These are phyloP conservation scores for Eolophus roseicapilla DNA, from an alignment of 2,113 vertebrate species.

Conservation along the genomic window DNA sequence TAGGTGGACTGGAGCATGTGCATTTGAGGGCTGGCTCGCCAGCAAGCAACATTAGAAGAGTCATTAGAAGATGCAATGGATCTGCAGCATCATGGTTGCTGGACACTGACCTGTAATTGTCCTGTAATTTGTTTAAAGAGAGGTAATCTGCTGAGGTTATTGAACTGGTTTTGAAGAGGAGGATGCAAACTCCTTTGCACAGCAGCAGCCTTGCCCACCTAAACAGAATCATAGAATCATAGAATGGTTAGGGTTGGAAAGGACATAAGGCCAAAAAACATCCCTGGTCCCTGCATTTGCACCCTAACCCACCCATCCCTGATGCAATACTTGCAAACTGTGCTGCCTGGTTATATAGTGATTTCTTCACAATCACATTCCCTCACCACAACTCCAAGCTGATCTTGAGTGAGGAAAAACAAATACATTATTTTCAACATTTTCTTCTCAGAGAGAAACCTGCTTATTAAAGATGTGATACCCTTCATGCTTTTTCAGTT, in stretches of 20 bases:
- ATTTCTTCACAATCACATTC: not conserved
- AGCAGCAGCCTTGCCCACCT: not conserved
- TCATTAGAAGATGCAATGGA: not conserved
- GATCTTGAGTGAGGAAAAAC: not conserved
- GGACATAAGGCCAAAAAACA: not conserved
- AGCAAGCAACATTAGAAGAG: not conserved
- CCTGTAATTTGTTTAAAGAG: not conserved
- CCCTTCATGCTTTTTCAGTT: not conserved
- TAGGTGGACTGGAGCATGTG: accelerated
- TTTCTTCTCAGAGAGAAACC: not conserved
- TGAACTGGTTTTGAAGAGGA: not conserved
- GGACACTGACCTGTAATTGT: not conserved
- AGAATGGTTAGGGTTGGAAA: not conserved
- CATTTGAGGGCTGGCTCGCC: not conserved
- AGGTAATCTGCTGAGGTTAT: not conserved
- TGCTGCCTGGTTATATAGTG: not conserved
- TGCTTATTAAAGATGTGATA: not conserved
- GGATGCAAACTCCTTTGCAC: not conserved
- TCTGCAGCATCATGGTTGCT: not conserved
- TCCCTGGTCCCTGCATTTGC: not conserved
- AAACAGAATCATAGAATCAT: not conserved
- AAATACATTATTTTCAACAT: not conserved
- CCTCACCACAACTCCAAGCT: not conserved
- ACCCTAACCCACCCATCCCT: not conserved
- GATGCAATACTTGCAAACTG: not conserved